Evolutionary conservation across 2,113 vertebrate genomes (phyloP).

Genomic region (Perca schrenkii): DNA sequence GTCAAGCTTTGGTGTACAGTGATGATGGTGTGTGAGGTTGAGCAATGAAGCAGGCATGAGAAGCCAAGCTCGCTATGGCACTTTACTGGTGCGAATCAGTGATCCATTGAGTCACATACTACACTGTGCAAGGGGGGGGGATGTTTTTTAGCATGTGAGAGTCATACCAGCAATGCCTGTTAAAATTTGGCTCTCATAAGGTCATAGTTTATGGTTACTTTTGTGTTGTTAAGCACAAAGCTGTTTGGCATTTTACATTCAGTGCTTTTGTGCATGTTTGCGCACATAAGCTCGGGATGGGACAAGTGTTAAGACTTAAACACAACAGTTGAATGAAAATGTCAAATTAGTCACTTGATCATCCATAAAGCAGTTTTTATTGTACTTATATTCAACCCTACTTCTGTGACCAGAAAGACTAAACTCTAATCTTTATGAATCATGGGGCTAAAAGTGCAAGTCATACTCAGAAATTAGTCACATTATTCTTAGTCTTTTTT

Average conservation of each 20-base stretch:
- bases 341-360: background rate
- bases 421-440: background rate
- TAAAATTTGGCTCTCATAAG: constrained; percentile 73
- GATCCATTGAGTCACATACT: constrained; percentile 69
- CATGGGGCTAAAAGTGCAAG: constrained; percentile 32
- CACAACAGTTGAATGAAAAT: background rate
- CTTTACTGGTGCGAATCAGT: constrained; percentile 76
- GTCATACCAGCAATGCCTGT: constrained; percentile 66
- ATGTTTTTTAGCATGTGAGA: constrained; percentile 72
- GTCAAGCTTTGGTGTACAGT: constrained; percentile 21
- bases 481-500: background rate
- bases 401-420: background rate
- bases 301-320: background rate
- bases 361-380: background rate
- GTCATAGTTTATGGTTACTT: constrained; percentile 59
- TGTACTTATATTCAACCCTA: background rate
- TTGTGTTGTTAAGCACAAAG: constrained; percentile 31
- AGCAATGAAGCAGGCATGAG: constrained; percentile 60
- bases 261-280: constrained; percentile 5
- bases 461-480: constrained; percentile 24
- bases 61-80: constrained; percentile 42
- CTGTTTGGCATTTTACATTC: constrained; percentile 23
- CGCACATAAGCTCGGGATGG: background rate
- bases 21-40: constrained; percentile 46
- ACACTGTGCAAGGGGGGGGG: constrained; percentile 10